Evolutionary conservation across 2,797 vertebrate species (phyloP), one percentile per base, ranked within the genome.

Genomic region (Cynodonichthys magdalenae): DNA sequence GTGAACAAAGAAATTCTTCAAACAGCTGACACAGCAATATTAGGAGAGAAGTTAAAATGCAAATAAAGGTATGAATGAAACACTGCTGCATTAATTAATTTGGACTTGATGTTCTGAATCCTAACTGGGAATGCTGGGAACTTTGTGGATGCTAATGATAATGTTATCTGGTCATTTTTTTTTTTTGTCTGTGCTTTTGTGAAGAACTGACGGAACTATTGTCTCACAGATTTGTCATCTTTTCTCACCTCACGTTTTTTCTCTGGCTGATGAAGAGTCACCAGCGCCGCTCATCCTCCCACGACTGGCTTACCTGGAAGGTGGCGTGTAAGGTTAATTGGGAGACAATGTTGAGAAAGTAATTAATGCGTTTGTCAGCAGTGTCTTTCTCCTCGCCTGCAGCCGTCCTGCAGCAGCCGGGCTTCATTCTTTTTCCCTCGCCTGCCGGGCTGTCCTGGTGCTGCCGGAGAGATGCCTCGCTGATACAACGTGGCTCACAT

Each of bases 321-420:
- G 86, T 87, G 84, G 73, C 76, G 49, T 83, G 84, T 87, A 81
- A 91, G 91, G 90, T 92, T 92, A 93, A 92, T 92, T 92, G 83
- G 82, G 77, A 84, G 90, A 86, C 73, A 63, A 83, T 87, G 80
- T 87, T 90, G 89, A 90, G 89, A 88, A 91, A 90, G 87, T 91
- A 90, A 93, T 92, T 90, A 92, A 92, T 89, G 88, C 90, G 50
- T 87, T 89, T 91, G 90, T 93, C 91, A 92, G 91, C 92, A 89
- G 66, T 82, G 84, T 86, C 86, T 90, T 89, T 90, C 81, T 89
- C 78, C 60, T 75, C 51, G 69, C 76, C 73, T 71, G 76, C 58
- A 82, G 82, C 69, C 84, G 60, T 86, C 79, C 60, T 80, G 73
- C 75, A 79, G 66, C 45, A 48, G 47, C 73, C 8, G 9, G 63